Evolutionary conservation across 2,797 vertebrate genomes (phyloP).

Genomic region (Potorous gilbertii): DNA sequence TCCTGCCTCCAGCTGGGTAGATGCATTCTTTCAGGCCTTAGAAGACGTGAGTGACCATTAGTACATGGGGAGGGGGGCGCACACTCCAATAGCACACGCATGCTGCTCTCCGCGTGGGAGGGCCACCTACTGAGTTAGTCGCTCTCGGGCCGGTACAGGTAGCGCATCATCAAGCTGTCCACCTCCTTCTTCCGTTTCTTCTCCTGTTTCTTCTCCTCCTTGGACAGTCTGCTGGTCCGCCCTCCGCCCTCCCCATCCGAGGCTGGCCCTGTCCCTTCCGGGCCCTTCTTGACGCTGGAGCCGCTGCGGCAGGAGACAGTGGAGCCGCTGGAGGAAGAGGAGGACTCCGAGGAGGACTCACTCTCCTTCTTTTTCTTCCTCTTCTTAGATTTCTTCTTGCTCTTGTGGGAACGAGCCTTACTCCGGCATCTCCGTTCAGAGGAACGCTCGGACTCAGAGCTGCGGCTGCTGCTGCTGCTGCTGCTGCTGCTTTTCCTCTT

Average conservation of each 20-base stretch:
- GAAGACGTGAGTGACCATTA: slow-evolving; percentile 76
- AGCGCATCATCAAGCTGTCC: slow-evolving; percentile 98
- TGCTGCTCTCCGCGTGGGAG: slow-evolving; percentile 79
- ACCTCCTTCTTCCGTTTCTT: slow-evolving; percentile 95
- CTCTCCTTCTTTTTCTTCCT: slow-evolving; percentile 90
- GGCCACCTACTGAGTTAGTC: slow-evolving; percentile 95
- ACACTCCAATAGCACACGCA: slow-evolving; percentile 78
- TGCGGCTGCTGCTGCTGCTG: slow-evolving; percentile 83
- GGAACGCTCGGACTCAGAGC: slow-evolving; percentile 85
- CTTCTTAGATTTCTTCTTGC: slow-evolving; percentile 90
- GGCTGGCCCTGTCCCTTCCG: slow-evolving; percentile 73
- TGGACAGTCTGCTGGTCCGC: slow-evolving; percentile 55
- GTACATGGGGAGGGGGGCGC: slow-evolving; percentile 15
- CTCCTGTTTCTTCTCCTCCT: slow-evolving; percentile 89
- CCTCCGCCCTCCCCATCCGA: slow-evolving; percentile 69
- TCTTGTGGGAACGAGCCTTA: slow-evolving; percentile 82
- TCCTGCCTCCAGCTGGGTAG: neutral
- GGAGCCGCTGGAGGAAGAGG: slow-evolving; percentile 90
- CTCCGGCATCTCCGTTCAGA: slow-evolving; percentile 82
- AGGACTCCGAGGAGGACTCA: slow-evolving; percentile 86
- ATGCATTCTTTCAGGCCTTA: neutral
- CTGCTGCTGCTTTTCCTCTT: slow-evolving; percentile 83
- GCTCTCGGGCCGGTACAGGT: slow-evolving; percentile 95
- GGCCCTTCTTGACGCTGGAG: slow-evolving; percentile 93
- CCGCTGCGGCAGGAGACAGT: slow-evolving; percentile 92